Conservation (phyloP, 1,140 invertebrate species). For the Drosophila bocqueti region DNA sequence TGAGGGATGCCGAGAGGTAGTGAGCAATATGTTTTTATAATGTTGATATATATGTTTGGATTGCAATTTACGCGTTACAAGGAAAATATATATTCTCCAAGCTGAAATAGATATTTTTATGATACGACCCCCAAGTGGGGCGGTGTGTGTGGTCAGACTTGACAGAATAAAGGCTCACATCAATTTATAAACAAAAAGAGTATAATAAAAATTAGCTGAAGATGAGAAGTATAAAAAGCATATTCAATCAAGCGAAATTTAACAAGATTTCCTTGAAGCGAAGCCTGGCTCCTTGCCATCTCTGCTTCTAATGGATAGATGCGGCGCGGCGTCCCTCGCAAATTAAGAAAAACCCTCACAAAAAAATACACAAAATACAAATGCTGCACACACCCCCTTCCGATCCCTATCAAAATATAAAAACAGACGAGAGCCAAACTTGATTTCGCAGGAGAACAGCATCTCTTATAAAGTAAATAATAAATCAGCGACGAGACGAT, state of each 20-base stretch:
- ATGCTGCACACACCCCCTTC: conserved; percentile 32
- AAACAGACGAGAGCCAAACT: conserved; percentile 30
- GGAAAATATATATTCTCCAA: conserved; percentile 34
- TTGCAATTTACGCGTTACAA: conserved; percentile 47
- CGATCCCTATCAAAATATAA: conserved; percentile 27
- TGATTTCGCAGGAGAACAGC: conserved; percentile 45
- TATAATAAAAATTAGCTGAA: neutral
- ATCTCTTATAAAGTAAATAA: conserved; percentile 76
- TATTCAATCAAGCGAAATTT: conserved; percentile 80
- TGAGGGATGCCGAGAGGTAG: neutral
- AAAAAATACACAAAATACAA: conserved; percentile 37
- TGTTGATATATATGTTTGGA: conserved; percentile 57
- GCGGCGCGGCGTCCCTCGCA: conserved; percentile 20
- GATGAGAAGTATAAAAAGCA: conserved; percentile 40
- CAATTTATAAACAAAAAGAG: neutral
- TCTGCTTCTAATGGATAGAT: conserved; percentile 58
- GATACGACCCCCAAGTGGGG: neutral
- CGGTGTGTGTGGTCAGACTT: conserved; percentile 50
- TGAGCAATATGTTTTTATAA: conserved; percentile 56
- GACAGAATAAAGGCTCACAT: conserved; percentile 20
- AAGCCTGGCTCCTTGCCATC: conserved; percentile 5
- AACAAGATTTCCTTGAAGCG: conserved; percentile 75
- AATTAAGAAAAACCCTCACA: conserved; percentile 55
- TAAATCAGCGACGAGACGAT: conserved; percentile 73
- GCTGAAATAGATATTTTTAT: neutral